Conservation (phyloP, 2,113 vertebrate genomes). For the Crotalus tigris region DNA sequence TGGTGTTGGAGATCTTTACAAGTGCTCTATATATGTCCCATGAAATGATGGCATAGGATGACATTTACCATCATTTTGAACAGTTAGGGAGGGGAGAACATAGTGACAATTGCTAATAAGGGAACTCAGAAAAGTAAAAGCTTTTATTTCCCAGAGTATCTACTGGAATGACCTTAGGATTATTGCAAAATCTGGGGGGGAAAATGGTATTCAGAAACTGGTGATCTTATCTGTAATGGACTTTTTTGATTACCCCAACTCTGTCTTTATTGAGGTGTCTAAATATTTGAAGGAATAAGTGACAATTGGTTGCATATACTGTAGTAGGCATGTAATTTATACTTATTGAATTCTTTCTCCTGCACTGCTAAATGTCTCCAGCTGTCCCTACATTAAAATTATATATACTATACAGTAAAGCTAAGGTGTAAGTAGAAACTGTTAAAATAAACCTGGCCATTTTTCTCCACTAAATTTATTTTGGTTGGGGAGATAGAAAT, state of each 20-base stretch:
- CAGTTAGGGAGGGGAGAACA: not conserved
- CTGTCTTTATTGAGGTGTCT: slow-evolving; percentile 31
- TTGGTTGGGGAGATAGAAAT: slow-evolving; percentile 55
- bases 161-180: not conserved
- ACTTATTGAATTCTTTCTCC: slow-evolving; percentile 64
- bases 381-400: slow-evolving; percentile 66
- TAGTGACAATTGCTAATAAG: not conserved
- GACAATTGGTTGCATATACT: slow-evolving; percentile 53
- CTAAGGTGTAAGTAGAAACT: slow-evolving; percentile 66
- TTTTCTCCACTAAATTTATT: slow-evolving; percentile 61
- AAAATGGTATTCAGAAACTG: slow-evolving; percentile 36
- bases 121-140: not conserved
- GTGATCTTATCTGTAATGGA: slow-evolving; percentile 54
- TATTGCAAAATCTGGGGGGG: slow-evolving; percentile 6
- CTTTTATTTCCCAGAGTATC: not conserved
- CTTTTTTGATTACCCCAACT: slow-evolving; percentile 50
- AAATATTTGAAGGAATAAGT: slow-evolving; percentile 60
- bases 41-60: not conserved
- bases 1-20: not conserved
- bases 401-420: slow-evolving; percentile 69
- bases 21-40: not conserved
- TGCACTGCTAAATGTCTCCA: slow-evolving; percentile 69
- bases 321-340: slow-evolving; percentile 55
- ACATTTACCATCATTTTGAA: not conserved
- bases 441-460: slow-evolving; percentile 67